Percentiles rank a stretch among this genome's conserved stretches.
phyloP scores from a whole-genome alignment of 2,797 vertebrate species.

The Falco cherrug region DNA sequence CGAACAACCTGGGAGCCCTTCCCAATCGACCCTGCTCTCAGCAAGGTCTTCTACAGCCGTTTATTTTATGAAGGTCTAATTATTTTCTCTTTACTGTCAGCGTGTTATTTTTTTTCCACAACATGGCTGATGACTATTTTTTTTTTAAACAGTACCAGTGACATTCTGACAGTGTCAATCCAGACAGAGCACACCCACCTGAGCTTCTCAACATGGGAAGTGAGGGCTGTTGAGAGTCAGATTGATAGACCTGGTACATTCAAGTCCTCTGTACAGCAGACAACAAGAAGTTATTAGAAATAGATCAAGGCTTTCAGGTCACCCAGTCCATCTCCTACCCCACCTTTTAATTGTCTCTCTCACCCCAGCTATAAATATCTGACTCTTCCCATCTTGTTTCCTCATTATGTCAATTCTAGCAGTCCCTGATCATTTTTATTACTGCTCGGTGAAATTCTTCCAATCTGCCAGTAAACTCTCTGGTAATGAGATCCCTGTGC shows the following conservation, averaged over 20 bases:
- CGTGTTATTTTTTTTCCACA: conserved; percentile 6
- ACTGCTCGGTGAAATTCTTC: conserved; percentile 55
- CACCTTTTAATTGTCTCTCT: conserved; percentile 68
- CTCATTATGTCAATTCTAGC: conserved; percentile 69
- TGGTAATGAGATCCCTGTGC: conserved; percentile 63
- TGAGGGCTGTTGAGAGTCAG: conserved; percentile 24
- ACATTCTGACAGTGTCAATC: conserved; percentile 53
- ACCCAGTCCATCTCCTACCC: conserved; percentile 35
- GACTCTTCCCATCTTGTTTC: conserved; percentile 59
- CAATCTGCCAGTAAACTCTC: conserved; percentile 53
- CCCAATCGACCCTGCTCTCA: not conserved
- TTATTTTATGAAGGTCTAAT: not conserved
- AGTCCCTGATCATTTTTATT: conserved; percentile 71
- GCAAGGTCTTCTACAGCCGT: not conserved
- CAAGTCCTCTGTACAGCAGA: conserved; percentile 1
- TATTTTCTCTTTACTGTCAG: conserved; percentile 46
- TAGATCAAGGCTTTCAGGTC: conserved; percentile 52
- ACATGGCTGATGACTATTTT: conserved; percentile 20
- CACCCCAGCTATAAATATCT: conserved; percentile 63
- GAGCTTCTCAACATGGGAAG: conserved; percentile 28
- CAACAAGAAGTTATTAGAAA: conserved; percentile 26
- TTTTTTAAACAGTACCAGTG: conserved; percentile 10
- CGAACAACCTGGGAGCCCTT: not conserved
- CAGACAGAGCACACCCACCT: conserved; percentile 32
- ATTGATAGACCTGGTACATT: conserved; percentile 48